Base-by-base conservation (phyloP, 2,888 invertebrate genomes). In the Phasia obesa region DNA sequence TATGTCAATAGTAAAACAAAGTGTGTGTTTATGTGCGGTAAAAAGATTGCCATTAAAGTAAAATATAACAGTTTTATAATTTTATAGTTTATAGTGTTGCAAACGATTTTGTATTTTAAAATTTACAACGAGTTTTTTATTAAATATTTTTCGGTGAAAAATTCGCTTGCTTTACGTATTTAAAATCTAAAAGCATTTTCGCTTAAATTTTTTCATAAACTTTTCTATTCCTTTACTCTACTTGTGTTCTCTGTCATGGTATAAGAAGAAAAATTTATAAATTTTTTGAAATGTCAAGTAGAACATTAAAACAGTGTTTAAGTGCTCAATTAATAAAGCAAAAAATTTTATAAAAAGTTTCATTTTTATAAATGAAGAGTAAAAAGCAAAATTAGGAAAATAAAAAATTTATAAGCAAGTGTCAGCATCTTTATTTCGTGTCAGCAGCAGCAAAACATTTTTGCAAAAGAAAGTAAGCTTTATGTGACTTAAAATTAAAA, bases 281-380 rank as follows among this genome's bases (percentile, higher is more conserved):
- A 15, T 51, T 49, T 38, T 38, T 23, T 65, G 49, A 60, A 79
- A 71, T 71, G 60, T 60, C 38, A 73, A 78, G 67, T 23, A 57
- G 60, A 70, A 47, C 65, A 70, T 74, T 17, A 71, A 64, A 64
- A 71, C 77, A 73, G 71, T 75, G 64, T 82, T 85, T 77, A 84
- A 83, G 85, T 84, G 84, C 70, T 84, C 78, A 85, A 85, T 82
- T 84, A 85, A 80, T 62, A 85, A 84, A 79, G 75, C 53, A 60
- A 70, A 84, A 79, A 84, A 77, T 47, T 65, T 4, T 31, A 15
- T 47, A 35, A 51, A 65, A 78, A 81, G 60, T 64, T 27, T 42
- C 13, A 6, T 11, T 59, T n/a, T n/a, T 21, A 7, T 15, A 35
- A 59, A 75, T 57, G 44, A 44, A 51, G 31, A 59, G 65, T 47